Evolutionary conservation across 2,888 invertebrate genomes (phyloP).

Genomic region (Panorpa germanica): DNA sequence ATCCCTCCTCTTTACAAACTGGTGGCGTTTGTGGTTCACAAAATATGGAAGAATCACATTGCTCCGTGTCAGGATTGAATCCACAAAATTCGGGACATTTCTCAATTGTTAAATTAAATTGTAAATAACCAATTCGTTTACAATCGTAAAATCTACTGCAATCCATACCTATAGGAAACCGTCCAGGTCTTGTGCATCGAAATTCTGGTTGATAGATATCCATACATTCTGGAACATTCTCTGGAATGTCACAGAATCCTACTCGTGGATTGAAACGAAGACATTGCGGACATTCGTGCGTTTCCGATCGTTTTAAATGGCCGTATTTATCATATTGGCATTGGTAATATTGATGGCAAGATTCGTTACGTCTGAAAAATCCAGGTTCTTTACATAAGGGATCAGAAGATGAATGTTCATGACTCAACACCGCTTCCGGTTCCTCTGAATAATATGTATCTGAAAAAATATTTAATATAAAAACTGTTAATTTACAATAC

Average conservation of each 20-base stretch:
- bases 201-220: slow-evolving; percentile 7
- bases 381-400: slow-evolving; percentile 14
- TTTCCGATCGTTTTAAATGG: slow-evolving; percentile 10
- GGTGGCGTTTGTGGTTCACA: slow-evolving; percentile 1
- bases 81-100: slow-evolving; percentile 12
- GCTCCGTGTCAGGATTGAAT: slow-evolving; percentile 10
- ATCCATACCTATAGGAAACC: slow-evolving; percentile 14
- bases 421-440: slow-evolving; percentile 2
- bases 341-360: slow-evolving; percentile 16
- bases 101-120: slow-evolving; percentile 11
- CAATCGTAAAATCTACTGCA: slow-evolving; percentile 15
- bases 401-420: slow-evolving; percentile 9
- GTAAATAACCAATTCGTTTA: slow-evolving; percentile 4
- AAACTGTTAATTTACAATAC: too few species aligned
- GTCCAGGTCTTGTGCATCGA: slow-evolving; percentile 15
- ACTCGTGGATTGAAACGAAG: slow-evolving; percentile 16
- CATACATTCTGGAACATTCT: slow-evolving; percentile 19
- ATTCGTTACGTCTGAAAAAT: slow-evolving; percentile 14
- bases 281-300: slow-evolving; percentile 16
- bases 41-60: slow-evolving; percentile 9
- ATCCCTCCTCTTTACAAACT: slow-evolving; percentile 11
- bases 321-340: slow-evolving; percentile 14
- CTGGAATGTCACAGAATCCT: slow-evolving; percentile 15
- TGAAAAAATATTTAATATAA: background rate
- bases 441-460: background rate